A percentile compares a stretch with the other conserved stretches of the same genome.
Evolutionary conservation across 64 coral and sea anemone species (phyloP).

Genomic region (Montipora foliosa): DNA sequence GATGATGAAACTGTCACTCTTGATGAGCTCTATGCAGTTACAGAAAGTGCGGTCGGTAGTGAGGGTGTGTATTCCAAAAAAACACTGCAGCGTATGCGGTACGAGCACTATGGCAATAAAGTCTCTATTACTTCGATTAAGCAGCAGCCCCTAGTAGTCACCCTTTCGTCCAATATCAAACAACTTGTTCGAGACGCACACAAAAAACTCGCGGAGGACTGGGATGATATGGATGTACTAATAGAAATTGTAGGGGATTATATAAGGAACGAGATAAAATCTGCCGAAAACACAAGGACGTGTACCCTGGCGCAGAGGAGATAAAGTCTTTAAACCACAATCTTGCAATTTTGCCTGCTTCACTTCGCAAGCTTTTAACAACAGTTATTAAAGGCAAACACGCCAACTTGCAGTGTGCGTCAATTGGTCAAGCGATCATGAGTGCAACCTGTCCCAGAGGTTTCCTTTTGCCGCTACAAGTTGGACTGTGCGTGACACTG

Average conservation of each 20-base stretch:
- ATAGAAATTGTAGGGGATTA: constrained; percentile 43
- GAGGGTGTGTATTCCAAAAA: too few species aligned
- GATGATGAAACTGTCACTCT: background rate
- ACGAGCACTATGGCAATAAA: constrained; percentile 37
- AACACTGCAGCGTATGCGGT: background rate
- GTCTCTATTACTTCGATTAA: constrained; percentile 26
- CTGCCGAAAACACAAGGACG: background rate
- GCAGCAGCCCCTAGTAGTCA: constrained; percentile 35
- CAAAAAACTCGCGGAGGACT: background rate
- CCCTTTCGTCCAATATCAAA: constrained; percentile 35
- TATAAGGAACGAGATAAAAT: constrained; percentile 54
- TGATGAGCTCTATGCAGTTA: too few species aligned
- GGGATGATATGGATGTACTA: background rate
- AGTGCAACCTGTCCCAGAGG: constrained; percentile 36
- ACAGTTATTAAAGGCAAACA: constrained; percentile 12
- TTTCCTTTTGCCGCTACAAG: constrained; percentile 35
- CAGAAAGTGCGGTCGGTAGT: too few species aligned
- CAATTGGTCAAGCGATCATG: constrained; percentile 58
- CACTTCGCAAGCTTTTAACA: too few species aligned
- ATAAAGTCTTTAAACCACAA: too few species aligned
- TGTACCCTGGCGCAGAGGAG: too few species aligned
- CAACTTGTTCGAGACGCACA: constrained; percentile 39
- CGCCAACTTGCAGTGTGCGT: constrained; percentile 20
- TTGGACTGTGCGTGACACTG: background rate
- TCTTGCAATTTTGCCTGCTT: too few species aligned